Evolutionary conservation across 2,113 vertebrate species (phyloP).

Genomic region (Ceuthmochares aereus): DNA sequence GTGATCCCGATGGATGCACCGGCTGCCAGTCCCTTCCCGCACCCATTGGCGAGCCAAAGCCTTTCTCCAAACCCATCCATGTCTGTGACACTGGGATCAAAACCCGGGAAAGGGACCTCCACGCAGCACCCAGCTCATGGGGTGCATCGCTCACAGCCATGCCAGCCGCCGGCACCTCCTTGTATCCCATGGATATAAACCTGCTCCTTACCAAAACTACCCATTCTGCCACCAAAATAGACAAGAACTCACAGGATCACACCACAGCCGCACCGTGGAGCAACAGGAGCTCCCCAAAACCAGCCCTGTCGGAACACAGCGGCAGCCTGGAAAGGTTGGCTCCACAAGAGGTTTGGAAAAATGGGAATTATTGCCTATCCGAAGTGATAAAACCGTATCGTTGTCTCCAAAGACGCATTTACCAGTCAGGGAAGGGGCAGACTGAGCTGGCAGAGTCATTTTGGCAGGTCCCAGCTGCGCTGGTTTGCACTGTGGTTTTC

Average conservation of each 20-base stretch:
- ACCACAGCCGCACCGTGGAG: accelerated
- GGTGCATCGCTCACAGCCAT: background rate
- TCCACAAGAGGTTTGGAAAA: background rate
- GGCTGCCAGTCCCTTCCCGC: background rate
- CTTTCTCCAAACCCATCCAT: background rate
- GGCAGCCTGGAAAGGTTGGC: background rate
- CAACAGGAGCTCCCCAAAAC: background rate
- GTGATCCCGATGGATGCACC: too few species aligned
- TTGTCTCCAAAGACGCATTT: accelerated
- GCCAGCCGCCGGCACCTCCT: background rate
- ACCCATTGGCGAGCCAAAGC: background rate
- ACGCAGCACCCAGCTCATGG: accelerated
- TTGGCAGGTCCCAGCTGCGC: too few species aligned
- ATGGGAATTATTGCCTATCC: accelerated
- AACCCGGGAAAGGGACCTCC: accelerated
- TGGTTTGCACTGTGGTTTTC: background rate
- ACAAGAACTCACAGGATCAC: accelerated
- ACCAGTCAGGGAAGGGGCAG: accelerated
- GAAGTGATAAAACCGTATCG: accelerated
- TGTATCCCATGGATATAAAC: accelerated
- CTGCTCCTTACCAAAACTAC: background rate
- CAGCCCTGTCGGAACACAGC: accelerated
- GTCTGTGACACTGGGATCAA: background rate
- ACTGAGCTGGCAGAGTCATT: accelerated
- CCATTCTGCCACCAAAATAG: background rate